Evolutionary conservation across 2,113 vertebrate genomes (phyloP).

Genomic region (Panthera leo): DNA sequence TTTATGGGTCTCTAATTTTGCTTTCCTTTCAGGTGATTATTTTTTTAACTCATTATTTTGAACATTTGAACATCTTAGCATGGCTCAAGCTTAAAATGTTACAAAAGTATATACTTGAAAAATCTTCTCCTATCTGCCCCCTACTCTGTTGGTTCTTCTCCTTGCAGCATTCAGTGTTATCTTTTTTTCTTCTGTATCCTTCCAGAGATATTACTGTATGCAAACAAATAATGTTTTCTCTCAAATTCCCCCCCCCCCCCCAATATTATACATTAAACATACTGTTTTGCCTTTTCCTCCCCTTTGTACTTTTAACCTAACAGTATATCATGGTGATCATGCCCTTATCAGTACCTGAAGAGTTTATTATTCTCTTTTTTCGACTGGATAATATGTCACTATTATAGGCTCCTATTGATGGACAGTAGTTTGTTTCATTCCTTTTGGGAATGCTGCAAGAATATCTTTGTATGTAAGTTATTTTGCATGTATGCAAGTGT

Average conservation of each 20-base stretch:
- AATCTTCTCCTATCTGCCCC: not conserved
- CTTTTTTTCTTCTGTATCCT: not conserved
- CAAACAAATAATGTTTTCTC: not conserved
- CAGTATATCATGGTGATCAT: not conserved
- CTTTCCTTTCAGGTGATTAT: not conserved
- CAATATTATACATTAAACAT: not conserved
- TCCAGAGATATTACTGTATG: not conserved
- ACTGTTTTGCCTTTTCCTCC: not conserved
- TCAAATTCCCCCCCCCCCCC: not conserved
- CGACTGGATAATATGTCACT: not conserved
- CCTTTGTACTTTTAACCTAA: not conserved
- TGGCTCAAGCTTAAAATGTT: not conserved
- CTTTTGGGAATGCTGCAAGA: not conserved
- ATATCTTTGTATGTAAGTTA: not conserved
- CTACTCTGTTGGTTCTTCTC: not conserved
- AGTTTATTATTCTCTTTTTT: not conserved
- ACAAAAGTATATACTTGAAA: not conserved
- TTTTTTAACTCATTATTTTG: slow-evolving; percentile 15
- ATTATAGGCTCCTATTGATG: not conserved
- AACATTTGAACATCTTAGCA: slow-evolving; percentile 9
- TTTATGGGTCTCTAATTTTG: not conserved
- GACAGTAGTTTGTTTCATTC: not conserved
- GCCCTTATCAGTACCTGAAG: not conserved
- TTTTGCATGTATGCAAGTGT: not conserved
- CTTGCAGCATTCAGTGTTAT: not conserved